Base-by-base conservation (phyloP, 2,113 vertebrate genomes). In the Syrrhaptes paradoxus region DNA sequence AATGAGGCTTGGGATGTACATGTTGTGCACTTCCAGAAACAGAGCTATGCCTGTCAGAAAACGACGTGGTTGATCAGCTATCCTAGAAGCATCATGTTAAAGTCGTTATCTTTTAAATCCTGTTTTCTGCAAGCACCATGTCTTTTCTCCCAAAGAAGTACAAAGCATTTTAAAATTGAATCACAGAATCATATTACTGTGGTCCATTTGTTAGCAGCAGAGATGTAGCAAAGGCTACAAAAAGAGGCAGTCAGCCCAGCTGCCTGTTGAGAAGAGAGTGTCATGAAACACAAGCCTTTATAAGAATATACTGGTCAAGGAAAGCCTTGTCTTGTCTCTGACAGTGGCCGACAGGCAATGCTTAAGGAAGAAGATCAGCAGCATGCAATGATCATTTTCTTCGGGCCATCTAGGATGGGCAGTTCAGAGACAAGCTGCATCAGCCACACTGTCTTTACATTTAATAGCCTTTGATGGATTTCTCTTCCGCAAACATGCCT, bases 401-500 rank as follows among this genome's bases (percentile, higher is more conserved):
- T 70, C 10, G 20, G 26, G 16, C 17, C 10, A 13, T 11, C 21
- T 36, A 62, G 43, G 65, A 62, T 28, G 38, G 72, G 31, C n/a
- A 74, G 51, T 51, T 91, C 49, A 89, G 74, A 67, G n/a, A 46
- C 75, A 70, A 11, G 25, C 32, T 48, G 46, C 68, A 46, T 13
- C 54, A 66, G 34, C 28, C 4, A 1, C 17, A 57, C 43, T 14
- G 20, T 17, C 20, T n/a, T 74, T 63, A 78, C 28, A 25, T 25
- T 62, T 18, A 49, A 49, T 19, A 62, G 22, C 8, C 21, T 58
- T 59, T 41, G 46, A 11, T 54, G 55, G 41, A n/a, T 54, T 57
- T 71, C 17, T 41, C 51, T 74, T 49, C 55, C n/a, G 66, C 1
- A 1, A 85, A 31, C 0, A 0, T 3, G 9, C 52, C 49, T n/a